These are phyloP conservation scores for western clawed frog (Xenopus tropicalis) DNA, from an alignment of 2,113 vertebrate genomes.

Conservation along the genomic window DNA sequence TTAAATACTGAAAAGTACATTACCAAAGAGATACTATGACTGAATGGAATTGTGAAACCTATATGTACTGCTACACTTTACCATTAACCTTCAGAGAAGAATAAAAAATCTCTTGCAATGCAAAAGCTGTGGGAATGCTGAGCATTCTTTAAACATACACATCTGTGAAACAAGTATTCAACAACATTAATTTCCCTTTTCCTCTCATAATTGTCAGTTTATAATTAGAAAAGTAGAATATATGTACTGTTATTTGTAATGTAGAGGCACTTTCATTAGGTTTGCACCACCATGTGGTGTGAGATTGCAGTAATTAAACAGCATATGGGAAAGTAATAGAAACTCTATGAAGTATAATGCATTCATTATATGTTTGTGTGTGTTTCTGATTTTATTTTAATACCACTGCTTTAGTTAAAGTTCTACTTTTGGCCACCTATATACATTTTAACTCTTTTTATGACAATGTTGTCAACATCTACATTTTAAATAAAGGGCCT, in stretches of 20 bases:
- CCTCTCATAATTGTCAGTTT: slow-evolving; percentile 53
- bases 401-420: background rate
- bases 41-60: background rate
- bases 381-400: slow-evolving; percentile 17
- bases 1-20: background rate
- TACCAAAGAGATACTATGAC: no score
- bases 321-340: slow-evolving; percentile 66
- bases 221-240: slow-evolving; percentile 60
- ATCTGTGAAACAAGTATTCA: slow-evolving; percentile 16
- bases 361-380: slow-evolving; percentile 63
- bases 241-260: slow-evolving; percentile 58
- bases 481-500: no score
- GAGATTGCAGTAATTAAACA: slow-evolving; percentile 73
- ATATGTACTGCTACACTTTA: background rate
- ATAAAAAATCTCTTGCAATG: background rate
- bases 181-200: slow-evolving; percentile 19
- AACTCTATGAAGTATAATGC: slow-evolving; percentile 59
- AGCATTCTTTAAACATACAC: background rate
- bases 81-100: slow-evolving; percentile 27
- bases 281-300: slow-evolving; percentile 64
- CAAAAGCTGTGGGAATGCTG: background rate
- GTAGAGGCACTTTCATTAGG: slow-evolving; percentile 65
- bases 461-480: no score
- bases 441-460: background rate
- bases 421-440: background rate